A percentile compares a stretch with the other conserved stretches of the same genome.
Conservation (phyloP, 2,113 vertebrate species). For the Nycticebus coucang region DNA sequence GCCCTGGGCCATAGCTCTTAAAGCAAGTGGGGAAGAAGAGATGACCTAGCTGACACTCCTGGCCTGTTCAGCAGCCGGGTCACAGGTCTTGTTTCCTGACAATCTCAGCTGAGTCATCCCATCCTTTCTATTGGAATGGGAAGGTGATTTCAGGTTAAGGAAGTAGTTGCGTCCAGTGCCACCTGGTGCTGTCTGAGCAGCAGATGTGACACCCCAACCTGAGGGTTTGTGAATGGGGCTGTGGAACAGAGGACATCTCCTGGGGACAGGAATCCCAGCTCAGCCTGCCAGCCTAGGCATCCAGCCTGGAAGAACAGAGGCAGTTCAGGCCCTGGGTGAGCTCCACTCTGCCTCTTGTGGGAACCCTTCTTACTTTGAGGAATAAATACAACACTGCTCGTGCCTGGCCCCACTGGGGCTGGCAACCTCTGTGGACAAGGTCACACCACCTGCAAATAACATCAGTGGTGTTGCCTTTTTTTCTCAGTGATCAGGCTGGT, state of each 20-base stretch:
- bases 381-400: background rate
- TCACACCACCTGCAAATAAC: background rate
- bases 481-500: background rate
- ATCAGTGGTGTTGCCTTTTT: background rate
- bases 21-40: no score
- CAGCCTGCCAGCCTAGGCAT: background rate
- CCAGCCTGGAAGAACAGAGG: background rate
- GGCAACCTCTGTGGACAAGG: no score
- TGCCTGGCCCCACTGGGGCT: fast-evolving
- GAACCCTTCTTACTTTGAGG: background rate
- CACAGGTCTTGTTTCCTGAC: background rate
- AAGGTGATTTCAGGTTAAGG: background rate
- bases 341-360: background rate
- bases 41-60: background rate
- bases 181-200: background rate
- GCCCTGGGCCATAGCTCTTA: background rate
- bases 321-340: background rate
- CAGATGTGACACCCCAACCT: background rate
- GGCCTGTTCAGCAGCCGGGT: background rate
- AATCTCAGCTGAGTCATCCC: background rate
- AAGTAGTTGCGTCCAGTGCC: background rate
- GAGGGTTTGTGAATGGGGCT: fast-evolving
- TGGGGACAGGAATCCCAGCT: background rate
- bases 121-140: fast-evolving
- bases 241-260: background rate